A percentile compares a stretch with the other conserved stretches of the same genome.
These are phyloP conservation scores for Nemotelus pantherinus DNA, from an alignment of 2,888 invertebrate genomes.

Conservation along the genomic window DNA sequence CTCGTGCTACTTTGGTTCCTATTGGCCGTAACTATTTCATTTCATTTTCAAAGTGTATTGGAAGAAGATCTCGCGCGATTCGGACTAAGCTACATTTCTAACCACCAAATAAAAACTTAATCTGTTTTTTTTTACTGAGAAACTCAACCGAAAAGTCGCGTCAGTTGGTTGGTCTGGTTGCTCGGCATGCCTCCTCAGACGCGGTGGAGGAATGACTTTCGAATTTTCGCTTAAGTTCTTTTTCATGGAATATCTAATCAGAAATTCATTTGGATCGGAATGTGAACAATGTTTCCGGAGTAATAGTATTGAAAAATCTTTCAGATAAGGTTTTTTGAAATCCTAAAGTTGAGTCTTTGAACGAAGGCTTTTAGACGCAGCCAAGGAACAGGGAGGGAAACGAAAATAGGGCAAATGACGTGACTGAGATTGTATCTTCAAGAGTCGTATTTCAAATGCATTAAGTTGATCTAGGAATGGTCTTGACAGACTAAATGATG, in stretches of 20 bases:
- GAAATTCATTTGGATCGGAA: constrained; percentile 38
- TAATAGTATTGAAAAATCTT: constrained; percentile 33
- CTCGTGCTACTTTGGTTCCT: constrained; percentile 22
- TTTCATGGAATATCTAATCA: constrained; percentile 36
- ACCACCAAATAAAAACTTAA: no score
- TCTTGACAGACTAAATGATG: constrained; percentile 9
- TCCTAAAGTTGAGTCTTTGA: no score
- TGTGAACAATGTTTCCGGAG: constrained; percentile 32
- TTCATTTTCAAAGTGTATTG: not conserved
- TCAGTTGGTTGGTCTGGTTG: no score
- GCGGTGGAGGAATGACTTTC: constrained; percentile 9
- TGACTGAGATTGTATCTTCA: not conserved
- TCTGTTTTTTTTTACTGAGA: no score
- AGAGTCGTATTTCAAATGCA: constrained; percentile 18
- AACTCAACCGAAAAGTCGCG: no score
- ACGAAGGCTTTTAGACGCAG: not conserved
- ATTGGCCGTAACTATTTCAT: not conserved
- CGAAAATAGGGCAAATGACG: not conserved
- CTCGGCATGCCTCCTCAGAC: not conserved
- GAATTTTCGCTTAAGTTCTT: constrained; percentile 26
- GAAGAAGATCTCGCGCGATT: not conserved
- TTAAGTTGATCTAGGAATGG: constrained; percentile 4
- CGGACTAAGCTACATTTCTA: not conserved
- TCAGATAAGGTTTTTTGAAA: constrained; percentile 25
- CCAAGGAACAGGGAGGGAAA: not conserved